phyloP scores from a whole-genome alignment of 1,140 invertebrate genomes.

The Stegodyphus mimosarum region DNA sequence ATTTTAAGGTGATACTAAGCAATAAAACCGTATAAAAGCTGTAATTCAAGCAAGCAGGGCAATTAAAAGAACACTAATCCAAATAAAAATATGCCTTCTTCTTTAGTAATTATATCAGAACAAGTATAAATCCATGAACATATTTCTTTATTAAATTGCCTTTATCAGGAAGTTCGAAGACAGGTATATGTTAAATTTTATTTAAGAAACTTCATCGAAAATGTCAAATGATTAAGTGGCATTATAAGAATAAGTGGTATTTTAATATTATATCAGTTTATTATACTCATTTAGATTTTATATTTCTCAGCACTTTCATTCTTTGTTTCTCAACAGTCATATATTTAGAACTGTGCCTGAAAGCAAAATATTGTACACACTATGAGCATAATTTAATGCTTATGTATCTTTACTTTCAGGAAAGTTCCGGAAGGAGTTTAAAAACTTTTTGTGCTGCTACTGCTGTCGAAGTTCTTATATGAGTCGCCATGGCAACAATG shows the following conservation, averaged over 20 bases:
- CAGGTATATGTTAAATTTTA: too few species aligned
- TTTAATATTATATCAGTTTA: background rate
- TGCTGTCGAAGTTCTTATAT: slow-evolving; percentile 41
- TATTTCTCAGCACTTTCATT: background rate
- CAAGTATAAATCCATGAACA: too few species aligned
- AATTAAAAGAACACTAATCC: too few species aligned
- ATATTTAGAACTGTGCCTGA: too few species aligned
- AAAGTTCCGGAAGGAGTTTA: slow-evolving; percentile 53
- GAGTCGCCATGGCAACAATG: background rate
- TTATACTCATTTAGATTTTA: background rate
- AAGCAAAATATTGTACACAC: background rate
- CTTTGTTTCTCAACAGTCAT: too few species aligned
- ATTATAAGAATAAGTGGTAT: background rate
- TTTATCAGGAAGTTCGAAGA: too few species aligned
- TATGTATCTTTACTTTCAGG: slow-evolving; percentile 24
- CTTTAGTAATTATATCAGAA: too few species aligned
- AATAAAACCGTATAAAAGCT: too few species aligned
- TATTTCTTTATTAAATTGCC: too few species aligned
- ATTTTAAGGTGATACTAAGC: too few species aligned
- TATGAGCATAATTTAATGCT: background rate
- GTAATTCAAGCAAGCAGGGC: too few species aligned
- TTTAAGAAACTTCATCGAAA: background rate
- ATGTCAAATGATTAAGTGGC: background rate
- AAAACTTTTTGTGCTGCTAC: slow-evolving; percentile 36
- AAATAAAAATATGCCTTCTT: too few species aligned